These are phyloP conservation scores for Dicyrtomina minuta DNA, from an alignment of 2,888 invertebrate genomes.

Conservation along the genomic window DNA sequence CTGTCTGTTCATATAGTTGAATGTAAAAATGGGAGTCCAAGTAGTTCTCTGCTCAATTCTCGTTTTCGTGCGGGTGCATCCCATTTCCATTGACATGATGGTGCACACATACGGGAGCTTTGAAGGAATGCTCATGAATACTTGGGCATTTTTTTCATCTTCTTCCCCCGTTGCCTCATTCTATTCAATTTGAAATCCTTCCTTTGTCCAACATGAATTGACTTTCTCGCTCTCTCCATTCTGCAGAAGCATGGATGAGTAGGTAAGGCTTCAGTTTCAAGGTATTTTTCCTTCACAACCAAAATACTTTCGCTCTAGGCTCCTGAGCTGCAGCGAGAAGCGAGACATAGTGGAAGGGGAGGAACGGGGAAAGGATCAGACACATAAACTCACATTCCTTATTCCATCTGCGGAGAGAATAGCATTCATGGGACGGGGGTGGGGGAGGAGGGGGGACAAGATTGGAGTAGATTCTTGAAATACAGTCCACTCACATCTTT, in stretches of 20 bases:
- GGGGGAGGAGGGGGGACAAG: not conserved
- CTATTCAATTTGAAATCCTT: slow-evolving; percentile 2
- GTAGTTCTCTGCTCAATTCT: too few relatives aligned
- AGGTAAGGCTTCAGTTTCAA: not conserved
- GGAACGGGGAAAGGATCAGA: not conserved
- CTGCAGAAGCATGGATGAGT: not conserved
- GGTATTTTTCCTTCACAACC: not conserved
- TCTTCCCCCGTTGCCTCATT: not conserved
- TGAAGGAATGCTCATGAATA: slow-evolving; percentile 1
- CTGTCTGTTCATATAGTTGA: too few relatives aligned
- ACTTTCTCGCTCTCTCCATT: slow-evolving; percentile 2
- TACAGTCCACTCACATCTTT: too few relatives aligned
- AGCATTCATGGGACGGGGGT: not conserved
- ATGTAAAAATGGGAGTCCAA: too few relatives aligned
- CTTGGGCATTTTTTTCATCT: not conserved
- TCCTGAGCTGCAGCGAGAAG: not conserved
- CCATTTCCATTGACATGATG: too few relatives aligned
- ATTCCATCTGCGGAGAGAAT: too few relatives aligned
- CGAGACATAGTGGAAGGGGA: not conserved
- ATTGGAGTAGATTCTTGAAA: too few relatives aligned
- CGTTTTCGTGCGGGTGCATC: too few relatives aligned
- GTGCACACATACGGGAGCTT: too few relatives aligned
- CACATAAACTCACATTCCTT: too few relatives aligned
- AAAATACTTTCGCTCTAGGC: not conserved
- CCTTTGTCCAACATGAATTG: slow-evolving; percentile 5